Percentiles rank a stretch among this genome's conserved stretches.
Evolutionary conservation across 2,797 vertebrate genomes (phyloP).

Genomic region (Carapus acus): DNA sequence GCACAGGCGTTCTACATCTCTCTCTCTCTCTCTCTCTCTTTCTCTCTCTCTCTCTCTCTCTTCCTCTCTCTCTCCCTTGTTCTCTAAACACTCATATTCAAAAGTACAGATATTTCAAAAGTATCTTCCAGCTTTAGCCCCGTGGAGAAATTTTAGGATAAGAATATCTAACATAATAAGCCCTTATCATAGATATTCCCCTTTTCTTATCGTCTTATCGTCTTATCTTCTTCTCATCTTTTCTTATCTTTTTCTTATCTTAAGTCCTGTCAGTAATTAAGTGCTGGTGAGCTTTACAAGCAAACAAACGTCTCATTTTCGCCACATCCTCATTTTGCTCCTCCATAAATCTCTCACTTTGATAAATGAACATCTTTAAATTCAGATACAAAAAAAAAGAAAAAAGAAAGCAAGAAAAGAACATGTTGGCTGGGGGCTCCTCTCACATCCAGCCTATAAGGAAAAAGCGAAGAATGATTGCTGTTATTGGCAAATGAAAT

Average conservation of each 20-base stretch:
- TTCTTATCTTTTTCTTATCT: too few relatives aligned
- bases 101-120: slow-evolving; percentile 31
- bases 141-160: too few relatives aligned
- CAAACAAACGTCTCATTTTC: slow-evolving; percentile 40
- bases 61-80: not conserved
- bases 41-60: not conserved
- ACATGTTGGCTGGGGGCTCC: slow-evolving; percentile 8
- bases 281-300: slow-evolving; percentile 34
- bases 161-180: too few relatives aligned
- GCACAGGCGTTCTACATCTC: not conserved
- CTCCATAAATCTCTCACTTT: slow-evolving; percentile 31
- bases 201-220: too few relatives aligned
- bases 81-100: slow-evolving; percentile 1
- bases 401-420: too few relatives aligned
- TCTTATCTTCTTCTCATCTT: too few relatives aligned
- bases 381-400: slow-evolving; percentile 41
- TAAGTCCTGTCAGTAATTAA: slow-evolving; percentile 12
- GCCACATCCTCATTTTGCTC: slow-evolving; percentile 36
- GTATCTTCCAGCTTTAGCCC: slow-evolving; percentile 36
- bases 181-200: too few relatives aligned
- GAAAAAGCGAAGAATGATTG: slow-evolving; percentile 28
- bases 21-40: not conserved
- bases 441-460: slow-evolving; percentile 25
- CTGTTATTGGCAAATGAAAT: slow-evolving; percentile 38
- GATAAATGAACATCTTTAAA: slow-evolving; percentile 34